These are phyloP conservation scores for Beroe forskalii DNA, from an alignment of 37 sponge, comb jelly and placozoan species.

Conservation along the genomic window DNA sequence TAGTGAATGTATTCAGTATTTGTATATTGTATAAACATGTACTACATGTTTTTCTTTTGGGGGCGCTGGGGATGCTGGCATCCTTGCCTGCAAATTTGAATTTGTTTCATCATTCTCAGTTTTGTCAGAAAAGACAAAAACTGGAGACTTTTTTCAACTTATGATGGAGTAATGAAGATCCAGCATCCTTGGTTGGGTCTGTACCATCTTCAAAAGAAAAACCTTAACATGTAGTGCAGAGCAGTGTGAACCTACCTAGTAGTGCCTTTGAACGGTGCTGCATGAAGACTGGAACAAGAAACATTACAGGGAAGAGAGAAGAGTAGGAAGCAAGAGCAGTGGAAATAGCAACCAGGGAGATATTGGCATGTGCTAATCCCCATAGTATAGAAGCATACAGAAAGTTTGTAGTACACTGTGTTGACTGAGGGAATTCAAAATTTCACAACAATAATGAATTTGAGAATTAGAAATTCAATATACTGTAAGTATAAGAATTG, in stretches of 20 bases:
- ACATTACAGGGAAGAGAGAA: conserved; percentile 84
- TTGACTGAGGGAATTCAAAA: conserved; percentile 24
- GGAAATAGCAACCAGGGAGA: conserved; percentile 72
- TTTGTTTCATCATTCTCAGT: too few relatives aligned
- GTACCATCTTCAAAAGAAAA: too few relatives aligned
- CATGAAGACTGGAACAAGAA: conserved; percentile 77
- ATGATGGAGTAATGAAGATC: too few relatives aligned
- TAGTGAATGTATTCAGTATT: too few relatives aligned
- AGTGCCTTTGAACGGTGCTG: conserved; percentile 17
- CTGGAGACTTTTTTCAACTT: too few relatives aligned
- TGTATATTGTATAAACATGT: too few relatives aligned
- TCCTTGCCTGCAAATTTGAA: too few relatives aligned
- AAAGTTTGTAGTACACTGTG: conserved; percentile 39
- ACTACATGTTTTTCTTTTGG: too few relatives aligned
- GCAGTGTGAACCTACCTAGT: background rate
- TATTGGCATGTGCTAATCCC: conserved; percentile 53
- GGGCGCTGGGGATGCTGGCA: too few relatives aligned
- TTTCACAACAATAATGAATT: background rate
- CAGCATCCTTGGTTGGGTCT: too few relatives aligned
- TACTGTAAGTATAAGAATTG: too few relatives aligned
- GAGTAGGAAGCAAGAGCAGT: conserved; percentile 77
- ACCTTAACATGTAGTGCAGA: background rate
- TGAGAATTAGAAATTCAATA: background rate
- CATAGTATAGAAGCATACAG: conserved; percentile 12
- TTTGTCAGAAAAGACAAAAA: too few relatives aligned